Base-by-base conservation (phyloP, 2,888 invertebrate genomes). In the Nebria salina region DNA sequence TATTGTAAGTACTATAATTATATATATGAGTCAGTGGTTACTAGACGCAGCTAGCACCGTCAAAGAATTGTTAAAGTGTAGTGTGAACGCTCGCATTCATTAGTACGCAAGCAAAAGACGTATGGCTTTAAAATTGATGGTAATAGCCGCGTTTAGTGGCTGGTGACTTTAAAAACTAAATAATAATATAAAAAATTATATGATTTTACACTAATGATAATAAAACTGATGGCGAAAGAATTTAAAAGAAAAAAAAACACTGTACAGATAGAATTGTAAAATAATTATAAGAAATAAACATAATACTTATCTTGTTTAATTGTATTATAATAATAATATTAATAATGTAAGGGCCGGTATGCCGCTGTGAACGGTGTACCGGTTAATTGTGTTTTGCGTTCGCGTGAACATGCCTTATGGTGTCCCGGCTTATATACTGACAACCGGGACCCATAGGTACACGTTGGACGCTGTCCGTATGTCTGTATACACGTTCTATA, bases 401-500 rank as follows among this genome's bases (percentile, higher is more conserved):
- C 90, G 90, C 88, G 89, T 90, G 91, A 91, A 70, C 20, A 70
- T 70, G 25, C 13, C 15, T n/a, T 65, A 65, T 65, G 15, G 34
- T 34, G 90, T 90, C 90, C 90, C 90, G 90, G 89, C 90, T 90
- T 54, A 13, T 54, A 13, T 90, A 90, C 90, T 89, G 34, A 90
- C 76, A 90, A 78, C 77, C 73, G 72, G 76, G 15, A 82, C 70
- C 34, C 34, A 34, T 77, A 90, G 25, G 25, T 34, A 34, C 70
- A 34, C 70, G 91, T 90, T 87, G 90, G 90, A 91, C 91, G 91
- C 91, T 91, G 90, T 91, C 92, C 91, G 92, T 93, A 92, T 93
- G 91, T 92, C 92, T 93, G 92, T 92, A 91, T 92, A 92, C 92
- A 92, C 89, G 89, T 89, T 89, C 89, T 84, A 90, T 93, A 92